These are phyloP conservation scores for Drosophila histrio DNA, from an alignment of 2,888 invertebrate genomes.

Conservation along the genomic window DNA sequence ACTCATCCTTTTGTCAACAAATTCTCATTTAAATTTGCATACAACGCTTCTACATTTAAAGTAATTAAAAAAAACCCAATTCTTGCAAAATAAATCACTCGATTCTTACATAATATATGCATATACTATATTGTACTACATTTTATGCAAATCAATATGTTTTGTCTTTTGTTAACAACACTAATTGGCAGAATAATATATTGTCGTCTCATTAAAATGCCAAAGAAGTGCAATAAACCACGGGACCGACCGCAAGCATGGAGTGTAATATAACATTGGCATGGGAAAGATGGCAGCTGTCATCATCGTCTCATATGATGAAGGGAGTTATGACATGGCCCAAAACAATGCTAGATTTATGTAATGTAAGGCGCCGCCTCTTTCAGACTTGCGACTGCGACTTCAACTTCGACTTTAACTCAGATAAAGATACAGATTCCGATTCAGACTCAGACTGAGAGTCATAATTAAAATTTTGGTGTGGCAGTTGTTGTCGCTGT, in stretches of 20 bases:
- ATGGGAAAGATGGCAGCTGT: constrained; percentile 53
- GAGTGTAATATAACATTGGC: constrained; percentile 26
- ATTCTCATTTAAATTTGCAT: background rate
- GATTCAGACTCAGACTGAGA: constrained; percentile 4
- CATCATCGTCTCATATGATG: constrained; percentile 35
- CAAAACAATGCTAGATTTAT: constrained; percentile 68
- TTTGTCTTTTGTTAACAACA: constrained; percentile 1
- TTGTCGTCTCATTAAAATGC: constrained; percentile 22
- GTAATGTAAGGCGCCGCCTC: constrained; percentile 43
- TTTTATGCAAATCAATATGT: constrained; percentile 21
- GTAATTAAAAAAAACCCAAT: too few relatives aligned
- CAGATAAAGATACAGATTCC: constrained; percentile 10
- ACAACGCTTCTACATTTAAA: background rate
- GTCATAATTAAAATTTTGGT: constrained; percentile 47
- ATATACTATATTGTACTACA: background rate
- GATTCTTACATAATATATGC: background rate
- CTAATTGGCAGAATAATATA: constrained; percentile 23
- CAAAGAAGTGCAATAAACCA: constrained; percentile 28
- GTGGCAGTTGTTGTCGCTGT: constrained; percentile 16
- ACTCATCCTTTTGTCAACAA: background rate
- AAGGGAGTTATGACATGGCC: constrained; percentile 55
- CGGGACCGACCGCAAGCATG: constrained; percentile 15
- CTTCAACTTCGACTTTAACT: background rate
- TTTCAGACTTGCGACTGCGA: constrained; percentile 1
- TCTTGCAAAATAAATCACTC: background rate